Percentiles rank a stretch among this genome's conserved stretches.
Evolutionary conservation across 2,113 vertebrate species (phyloP).

Genomic region (Aptenodytes patagonicus): DNA sequence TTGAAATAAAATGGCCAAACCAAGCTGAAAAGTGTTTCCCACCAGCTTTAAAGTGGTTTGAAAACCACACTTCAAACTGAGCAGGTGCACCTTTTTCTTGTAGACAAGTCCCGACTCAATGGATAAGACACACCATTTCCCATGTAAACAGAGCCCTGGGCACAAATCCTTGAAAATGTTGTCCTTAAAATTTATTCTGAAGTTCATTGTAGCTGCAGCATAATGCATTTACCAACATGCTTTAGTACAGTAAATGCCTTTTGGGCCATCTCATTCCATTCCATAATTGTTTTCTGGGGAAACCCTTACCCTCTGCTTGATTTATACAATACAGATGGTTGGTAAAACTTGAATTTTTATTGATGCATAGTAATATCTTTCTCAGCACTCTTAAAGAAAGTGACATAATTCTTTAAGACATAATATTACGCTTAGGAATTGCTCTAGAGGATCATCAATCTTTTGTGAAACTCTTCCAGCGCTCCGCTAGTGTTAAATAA

Average conservation of each 20-base stretch:
- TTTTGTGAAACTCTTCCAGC: constrained; percentile 66
- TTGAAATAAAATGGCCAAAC: neutral
- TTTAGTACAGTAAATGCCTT: constrained; percentile 48
- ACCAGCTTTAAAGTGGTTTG: neutral
- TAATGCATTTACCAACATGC: constrained; percentile 28
- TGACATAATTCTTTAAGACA: constrained; percentile 77
- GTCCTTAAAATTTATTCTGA: constrained; percentile 12
- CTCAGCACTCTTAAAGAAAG: constrained; percentile 72
- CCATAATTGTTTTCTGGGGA: constrained; percentile 49
- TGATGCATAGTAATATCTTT: constrained; percentile 71
- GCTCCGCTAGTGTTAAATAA: constrained; percentile 75
- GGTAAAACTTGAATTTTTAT: constrained; percentile 70
- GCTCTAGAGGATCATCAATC: constrained; percentile 74
- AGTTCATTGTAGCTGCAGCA: constrained; percentile 39
- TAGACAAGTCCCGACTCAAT: neutral
- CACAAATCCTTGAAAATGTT: constrained; percentile 27
- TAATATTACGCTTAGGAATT: constrained; percentile 77
- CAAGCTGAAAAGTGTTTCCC: neutral
- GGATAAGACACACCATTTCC: neutral
- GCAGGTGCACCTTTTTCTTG: neutral
- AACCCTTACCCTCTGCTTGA: constrained; percentile 61
- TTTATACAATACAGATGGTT: constrained; percentile 73
- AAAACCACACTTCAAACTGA: neutral
- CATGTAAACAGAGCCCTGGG: neutral
- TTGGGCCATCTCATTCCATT: constrained; percentile 43